Conservation (phyloP, 2,113 vertebrate genomes). For the Campylorhamphus procurvoides region DNA sequence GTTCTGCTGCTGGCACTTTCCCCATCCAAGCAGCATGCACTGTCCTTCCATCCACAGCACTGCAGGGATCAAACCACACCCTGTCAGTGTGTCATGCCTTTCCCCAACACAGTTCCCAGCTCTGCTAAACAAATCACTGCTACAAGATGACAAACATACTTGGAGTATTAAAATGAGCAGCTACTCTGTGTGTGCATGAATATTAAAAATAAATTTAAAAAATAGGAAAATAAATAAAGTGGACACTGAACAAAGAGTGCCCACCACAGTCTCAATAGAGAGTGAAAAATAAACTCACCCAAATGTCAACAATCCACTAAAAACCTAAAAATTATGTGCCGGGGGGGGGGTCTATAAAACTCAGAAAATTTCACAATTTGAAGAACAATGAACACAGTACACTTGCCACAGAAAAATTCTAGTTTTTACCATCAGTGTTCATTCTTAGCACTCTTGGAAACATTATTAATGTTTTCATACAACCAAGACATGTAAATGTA, state of each 20-base stretch:
- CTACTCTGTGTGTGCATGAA: not conserved
- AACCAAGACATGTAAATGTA: not conserved
- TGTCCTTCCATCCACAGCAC: not conserved
- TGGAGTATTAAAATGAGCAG: not conserved
- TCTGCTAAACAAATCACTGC: not conserved
- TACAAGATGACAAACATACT: not conserved
- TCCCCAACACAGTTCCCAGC: not conserved
- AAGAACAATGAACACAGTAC: not conserved
- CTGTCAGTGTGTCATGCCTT: not conserved
- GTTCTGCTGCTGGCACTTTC: not conserved
- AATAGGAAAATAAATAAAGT: not conserved
- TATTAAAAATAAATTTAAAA: not conserved
- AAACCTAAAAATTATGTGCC: not conserved
- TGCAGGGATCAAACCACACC: not conserved
- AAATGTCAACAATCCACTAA: not conserved
- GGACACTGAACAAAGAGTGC: fast-evolving
- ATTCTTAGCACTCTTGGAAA: not conserved
- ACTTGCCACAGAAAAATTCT: not conserved
- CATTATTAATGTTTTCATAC: not conserved
- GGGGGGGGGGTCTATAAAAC: not conserved
- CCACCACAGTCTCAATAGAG: not conserved
- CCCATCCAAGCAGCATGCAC: not conserved
- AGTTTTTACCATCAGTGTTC: not conserved
- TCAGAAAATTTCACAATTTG: not conserved
- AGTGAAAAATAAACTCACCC: not conserved